phyloP scores from a whole-genome alignment of 1,140 invertebrate species.

The Cepaea nemoralis region DNA sequence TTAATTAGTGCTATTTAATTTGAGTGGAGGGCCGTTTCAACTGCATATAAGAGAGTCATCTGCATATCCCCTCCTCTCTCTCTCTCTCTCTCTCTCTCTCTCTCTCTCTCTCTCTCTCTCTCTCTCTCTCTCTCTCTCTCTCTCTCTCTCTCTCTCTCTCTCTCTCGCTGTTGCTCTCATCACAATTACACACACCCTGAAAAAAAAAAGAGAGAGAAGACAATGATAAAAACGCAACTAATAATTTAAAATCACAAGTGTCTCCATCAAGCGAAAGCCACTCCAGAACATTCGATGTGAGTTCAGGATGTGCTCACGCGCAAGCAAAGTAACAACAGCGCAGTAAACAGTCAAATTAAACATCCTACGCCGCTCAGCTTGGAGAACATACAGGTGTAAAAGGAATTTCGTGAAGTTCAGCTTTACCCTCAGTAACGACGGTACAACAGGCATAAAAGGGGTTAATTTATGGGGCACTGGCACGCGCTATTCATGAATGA shows the following conservation, averaged over 20 bases:
- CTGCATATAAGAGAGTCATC: too few species aligned
- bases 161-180: too few species aligned
- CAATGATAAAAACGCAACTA: neutral
- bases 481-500: constrained; percentile 34
- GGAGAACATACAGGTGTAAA: constrained; percentile 11
- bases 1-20: too few species aligned
- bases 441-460: constrained; percentile 1
- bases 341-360: neutral
- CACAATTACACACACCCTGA: too few species aligned
- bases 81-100: too few species aligned
- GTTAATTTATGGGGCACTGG: constrained; percentile 37
- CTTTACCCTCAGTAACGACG: constrained; percentile 14
- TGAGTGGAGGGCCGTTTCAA: too few species aligned
- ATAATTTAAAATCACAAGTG: neutral
- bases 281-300: neutral
- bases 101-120: too few species aligned
- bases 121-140: too few species aligned
- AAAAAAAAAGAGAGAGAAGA: too few species aligned
- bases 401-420: constrained; percentile 10
- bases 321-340: neutral
- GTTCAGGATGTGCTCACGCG: neutral
- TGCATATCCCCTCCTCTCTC: too few species aligned
- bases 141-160: too few species aligned
- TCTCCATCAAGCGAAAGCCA: neutral
- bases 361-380: neutral